Evolutionary conservation across 2,797 vertebrate species (phyloP).

Genomic region (Jordanella pulchra): DNA sequence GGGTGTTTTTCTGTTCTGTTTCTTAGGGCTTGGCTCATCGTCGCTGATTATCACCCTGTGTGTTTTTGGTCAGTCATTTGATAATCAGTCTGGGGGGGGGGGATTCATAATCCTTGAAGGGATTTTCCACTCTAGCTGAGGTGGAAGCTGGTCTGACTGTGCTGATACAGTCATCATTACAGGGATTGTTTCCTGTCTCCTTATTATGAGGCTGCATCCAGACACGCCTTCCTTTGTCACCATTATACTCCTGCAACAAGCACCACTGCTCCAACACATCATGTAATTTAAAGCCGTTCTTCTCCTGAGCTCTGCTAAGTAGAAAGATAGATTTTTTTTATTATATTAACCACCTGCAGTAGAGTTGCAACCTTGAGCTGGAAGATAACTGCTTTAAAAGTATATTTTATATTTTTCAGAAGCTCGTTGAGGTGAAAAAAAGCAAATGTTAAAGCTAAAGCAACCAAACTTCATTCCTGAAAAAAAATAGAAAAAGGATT

Average conservation of each 20-base stretch:
- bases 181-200: slow-evolving; percentile 43
- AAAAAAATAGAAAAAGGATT: not conserved
- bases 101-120: slow-evolving; percentile 23
- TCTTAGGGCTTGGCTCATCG: slow-evolving; percentile 2
- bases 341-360: too few species aligned
- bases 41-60: slow-evolving; percentile 9
- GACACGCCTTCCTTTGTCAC: slow-evolving; percentile 56
- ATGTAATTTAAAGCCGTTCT: slow-evolving; percentile 27
- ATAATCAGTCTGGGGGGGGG: slow-evolving; percentile 15
- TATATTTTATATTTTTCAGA: too few species aligned
- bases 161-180: slow-evolving; percentile 26
- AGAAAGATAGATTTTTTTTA: too few species aligned
- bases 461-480: not conserved
- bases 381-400: too few species aligned
- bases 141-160: slow-evolving; percentile 8
- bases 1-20: slow-evolving; percentile 23
- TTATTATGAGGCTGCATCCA: slow-evolving; percentile 26
- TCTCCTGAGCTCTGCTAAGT: slow-evolving; percentile 13
- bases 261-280: not conserved
- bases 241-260: slow-evolving; percentile 11
- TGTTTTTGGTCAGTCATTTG: slow-evolving; percentile 28
- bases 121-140: slow-evolving; percentile 48
- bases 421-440: not conserved
- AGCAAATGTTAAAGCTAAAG: not conserved
- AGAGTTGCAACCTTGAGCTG: too few species aligned